A percentile compares a stretch with the other conserved stretches of the same genome.
Conservation (phyloP, 2,797 vertebrate genomes). For the Myotis myotis region DNA sequence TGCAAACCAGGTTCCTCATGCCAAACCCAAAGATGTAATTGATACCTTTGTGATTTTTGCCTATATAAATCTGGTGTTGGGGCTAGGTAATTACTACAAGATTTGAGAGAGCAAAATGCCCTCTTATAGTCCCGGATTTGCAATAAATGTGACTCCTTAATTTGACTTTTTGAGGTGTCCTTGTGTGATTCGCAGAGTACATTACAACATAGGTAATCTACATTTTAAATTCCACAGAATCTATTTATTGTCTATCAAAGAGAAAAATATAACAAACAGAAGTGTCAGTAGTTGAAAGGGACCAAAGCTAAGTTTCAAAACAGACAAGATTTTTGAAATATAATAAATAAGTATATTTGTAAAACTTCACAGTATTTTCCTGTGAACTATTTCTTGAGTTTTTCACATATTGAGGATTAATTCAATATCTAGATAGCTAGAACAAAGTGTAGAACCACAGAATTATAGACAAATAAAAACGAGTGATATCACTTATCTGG, state of each 20-base stretch:
- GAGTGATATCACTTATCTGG: background rate
- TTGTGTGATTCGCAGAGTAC: too few species aligned
- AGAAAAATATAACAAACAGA: background rate
- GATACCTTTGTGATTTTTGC: too few species aligned
- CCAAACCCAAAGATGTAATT: too few species aligned
- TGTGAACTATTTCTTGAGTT: background rate
- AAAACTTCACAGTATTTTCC: background rate
- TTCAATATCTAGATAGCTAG: background rate
- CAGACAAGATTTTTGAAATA: background rate
- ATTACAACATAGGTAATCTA: background rate
- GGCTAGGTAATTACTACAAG: too few species aligned
- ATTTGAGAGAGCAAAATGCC: too few species aligned
- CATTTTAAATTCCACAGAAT: background rate
- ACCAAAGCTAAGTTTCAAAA: conserved; percentile 2
- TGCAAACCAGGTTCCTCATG: too few species aligned
- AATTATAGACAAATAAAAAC: background rate
- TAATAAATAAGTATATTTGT: background rate
- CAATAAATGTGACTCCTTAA: too few species aligned
- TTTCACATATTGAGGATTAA: background rate
- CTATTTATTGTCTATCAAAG: background rate
- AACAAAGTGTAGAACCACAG: background rate
- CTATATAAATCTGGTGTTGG: too few species aligned
- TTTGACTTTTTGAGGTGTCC: too few species aligned
- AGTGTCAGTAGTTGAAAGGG: background rate
- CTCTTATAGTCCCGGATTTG: too few species aligned